phyloP scores from a whole-genome alignment of 2,888 invertebrate species.

The Drosophila macrothrix region DNA sequence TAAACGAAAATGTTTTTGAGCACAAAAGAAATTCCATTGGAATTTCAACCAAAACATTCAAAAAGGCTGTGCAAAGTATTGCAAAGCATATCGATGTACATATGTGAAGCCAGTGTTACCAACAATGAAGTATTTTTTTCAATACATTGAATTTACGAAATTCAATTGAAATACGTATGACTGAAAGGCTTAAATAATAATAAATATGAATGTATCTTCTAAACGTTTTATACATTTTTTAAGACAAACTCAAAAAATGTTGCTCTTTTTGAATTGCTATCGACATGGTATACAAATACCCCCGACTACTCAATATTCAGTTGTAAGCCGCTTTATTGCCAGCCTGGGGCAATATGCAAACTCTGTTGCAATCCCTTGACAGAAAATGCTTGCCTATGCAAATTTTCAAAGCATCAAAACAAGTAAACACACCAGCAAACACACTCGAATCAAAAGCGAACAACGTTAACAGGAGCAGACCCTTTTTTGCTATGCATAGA shows the following conservation, averaged over 20 bases:
- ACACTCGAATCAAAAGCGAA: constrained; percentile 36
- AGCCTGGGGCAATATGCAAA: constrained; percentile 61
- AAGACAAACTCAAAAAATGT: constrained; percentile 5
- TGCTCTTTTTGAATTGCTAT: constrained; percentile 25
- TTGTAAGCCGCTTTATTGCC: constrained; percentile 44
- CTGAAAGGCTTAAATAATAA: neutral
- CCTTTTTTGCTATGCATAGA: constrained; percentile 26
- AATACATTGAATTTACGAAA: neutral
- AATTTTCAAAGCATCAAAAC: constrained; percentile 47
- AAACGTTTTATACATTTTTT: constrained; percentile 20
- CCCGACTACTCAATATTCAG: constrained; percentile 25
- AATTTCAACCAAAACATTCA: neutral
- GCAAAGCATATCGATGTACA: neutral
- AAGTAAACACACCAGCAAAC: constrained; percentile 28
- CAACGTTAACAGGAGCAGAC: constrained; percentile 19
- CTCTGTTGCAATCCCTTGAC: constrained; percentile 50
- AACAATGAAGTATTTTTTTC: neutral
- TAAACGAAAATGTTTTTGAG: constrained; percentile 5
- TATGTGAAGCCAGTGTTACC: neutral
- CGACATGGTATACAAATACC: constrained; percentile 9
- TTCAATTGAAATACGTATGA: neutral
- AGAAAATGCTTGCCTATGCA: constrained; percentile 70
- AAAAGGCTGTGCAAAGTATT: neutral
- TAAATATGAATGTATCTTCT: neutral
- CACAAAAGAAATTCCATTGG: neutral